Evolutionary conservation across 2,797 vertebrate species (phyloP), one percentile per base, ranked within the genome.

Genomic region (Siniperca undulata): DNA sequence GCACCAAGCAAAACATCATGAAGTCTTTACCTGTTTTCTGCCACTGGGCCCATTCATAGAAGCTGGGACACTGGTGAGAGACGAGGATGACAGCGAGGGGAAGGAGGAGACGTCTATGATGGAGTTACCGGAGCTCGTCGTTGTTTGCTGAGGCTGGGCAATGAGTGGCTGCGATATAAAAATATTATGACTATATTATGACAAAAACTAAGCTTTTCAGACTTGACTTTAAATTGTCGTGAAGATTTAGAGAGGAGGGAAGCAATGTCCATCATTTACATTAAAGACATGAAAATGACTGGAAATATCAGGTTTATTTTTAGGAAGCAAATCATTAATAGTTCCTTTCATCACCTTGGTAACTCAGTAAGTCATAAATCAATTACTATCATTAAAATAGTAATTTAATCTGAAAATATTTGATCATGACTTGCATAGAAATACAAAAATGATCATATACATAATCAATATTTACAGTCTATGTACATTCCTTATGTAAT

Each of bases 91-190:
- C 42, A 94, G 86, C 1, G 91, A 71, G 52, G 95, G 88, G 83
- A 92, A 95, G 82, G 93, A 92, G n/a, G 95, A 90, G 78, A 94
- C 69, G 7, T 95, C 94, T 34, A 85, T 34, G 22, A 89, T 74
- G 81, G 94, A 86, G 88, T 74, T 82, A 53, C 77, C 90, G 70
- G 85, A 84, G 80, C 60, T 90, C 4, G 82, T 79, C 81, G 85
- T 93, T 19, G 78, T 89, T 78, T 92, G 81, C 78, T 91, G 85
- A 70, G 83, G 56, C 44, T 86, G 87, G 38, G 74, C 34, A n/a
- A 84, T 14, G 22, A 80, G 60, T 36, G 82, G 38, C 89, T 95
- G 78, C 52, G 53, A 77, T 9, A 60, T 3, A 61, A 74, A 78
- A 48, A 40, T 7, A 66, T 17, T 27, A 1, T 46, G 5, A 52